phyloP scores from a whole-genome alignment of 2,113 vertebrate species.

The Ahaetulla prasina region DNA sequence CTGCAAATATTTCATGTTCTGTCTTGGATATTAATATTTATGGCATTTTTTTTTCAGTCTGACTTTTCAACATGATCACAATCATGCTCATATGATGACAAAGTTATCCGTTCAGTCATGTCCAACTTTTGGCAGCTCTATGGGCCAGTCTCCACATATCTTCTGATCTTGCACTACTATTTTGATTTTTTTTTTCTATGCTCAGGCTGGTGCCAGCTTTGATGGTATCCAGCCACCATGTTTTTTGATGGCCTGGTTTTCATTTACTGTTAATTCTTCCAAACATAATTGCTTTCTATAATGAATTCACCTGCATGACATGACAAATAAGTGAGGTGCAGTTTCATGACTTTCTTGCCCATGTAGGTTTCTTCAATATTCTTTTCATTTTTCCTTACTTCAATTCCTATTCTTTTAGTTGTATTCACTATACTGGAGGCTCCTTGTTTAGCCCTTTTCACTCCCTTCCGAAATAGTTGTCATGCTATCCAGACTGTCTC shows the following conservation, averaged over 20 bases:
- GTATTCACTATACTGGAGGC: background rate
- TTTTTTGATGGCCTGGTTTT: background rate
- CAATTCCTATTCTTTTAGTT: background rate
- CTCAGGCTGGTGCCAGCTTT: background rate
- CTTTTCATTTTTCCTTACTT: background rate
- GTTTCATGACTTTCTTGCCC: background rate
- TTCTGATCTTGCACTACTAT: background rate
- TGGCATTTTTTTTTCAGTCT: background rate
- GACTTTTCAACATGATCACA: background rate
- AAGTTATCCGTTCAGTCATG: background rate
- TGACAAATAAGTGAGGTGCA: background rate
- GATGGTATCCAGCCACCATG: background rate
- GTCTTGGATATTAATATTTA: background rate
- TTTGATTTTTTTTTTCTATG: background rate
- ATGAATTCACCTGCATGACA: background rate
- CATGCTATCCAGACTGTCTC: background rate
- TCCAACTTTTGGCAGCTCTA: background rate
- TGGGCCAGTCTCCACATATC: background rate
- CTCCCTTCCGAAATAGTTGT: background rate
- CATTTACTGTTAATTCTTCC: background rate
- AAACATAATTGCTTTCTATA: background rate
- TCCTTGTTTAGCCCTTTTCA: background rate
- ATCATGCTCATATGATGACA: background rate
- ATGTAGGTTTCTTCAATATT: background rate
- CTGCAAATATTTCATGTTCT: background rate